Evolutionary conservation across 1,140 invertebrate species (phyloP), one percentile per base, ranked within the genome.

Genomic region (Scaptomyza hsui): DNA sequence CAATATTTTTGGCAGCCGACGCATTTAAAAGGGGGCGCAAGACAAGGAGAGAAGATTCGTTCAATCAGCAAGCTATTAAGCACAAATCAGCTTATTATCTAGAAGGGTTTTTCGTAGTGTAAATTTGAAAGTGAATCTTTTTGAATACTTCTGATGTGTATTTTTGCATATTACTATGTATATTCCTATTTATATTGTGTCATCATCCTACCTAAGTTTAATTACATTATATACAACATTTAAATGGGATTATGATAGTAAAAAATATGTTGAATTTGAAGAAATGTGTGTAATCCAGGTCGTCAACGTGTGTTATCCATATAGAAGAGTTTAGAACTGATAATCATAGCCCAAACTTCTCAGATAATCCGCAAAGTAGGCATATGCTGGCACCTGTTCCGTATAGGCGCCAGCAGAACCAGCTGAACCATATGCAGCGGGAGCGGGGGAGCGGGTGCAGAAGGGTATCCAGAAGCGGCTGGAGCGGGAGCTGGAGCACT

Each of bases 1-100:
- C 82, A 88, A 77, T 85, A 81, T 77, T 86, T 85, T 85, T 85
- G 80, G 80, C 80, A 85, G 55, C 81, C 80, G 81, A 75, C 73
- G 63, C 77, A 51, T 44, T 51, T 42, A 19, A 29, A 29, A 29
- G 24, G 6, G 26, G 45, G 10, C 49, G 45, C 12, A 44, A 47
- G 53, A 60, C 65, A 49, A 19, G 13, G 16, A 37, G 12, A n/a
- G 32, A 37, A 37, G 32, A 37, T 37, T 3, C 12, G 3, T n/a
- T 4, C 4, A 49, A 63, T 53, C 65, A 13, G 21, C 65, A 55
- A 45, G 3, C 32, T 29, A 52, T 69, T 69, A 53, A 39, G 29
- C 13, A n/a, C 13, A 35, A 12, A 19, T 15, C 24, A n/a, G 16
- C 5, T 32, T 16, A 41, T 26, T 42, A 56, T 19, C 9, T 32